Evolutionary conservation across 1,140 invertebrate genomes (phyloP).

Genomic region (Bradynema listronoti): DNA sequence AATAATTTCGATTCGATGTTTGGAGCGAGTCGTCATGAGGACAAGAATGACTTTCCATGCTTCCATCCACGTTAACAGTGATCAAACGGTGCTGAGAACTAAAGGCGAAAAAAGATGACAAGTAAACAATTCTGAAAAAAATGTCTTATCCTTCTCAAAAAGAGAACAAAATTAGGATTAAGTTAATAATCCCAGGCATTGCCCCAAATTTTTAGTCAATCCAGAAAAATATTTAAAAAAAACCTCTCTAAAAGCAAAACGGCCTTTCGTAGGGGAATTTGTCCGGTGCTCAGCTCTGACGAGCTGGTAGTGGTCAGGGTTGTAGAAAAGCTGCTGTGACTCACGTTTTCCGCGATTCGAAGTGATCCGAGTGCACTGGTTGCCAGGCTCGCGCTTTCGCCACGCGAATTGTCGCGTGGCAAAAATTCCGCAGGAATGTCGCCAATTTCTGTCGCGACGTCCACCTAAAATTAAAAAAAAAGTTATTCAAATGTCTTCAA

Average conservation of each 20-base stretch:
- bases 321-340: neutral
- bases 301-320: neutral
- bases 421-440: neutral
- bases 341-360: too few relatives aligned
- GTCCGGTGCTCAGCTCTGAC: slow-evolving; percentile 1
- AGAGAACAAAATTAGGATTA: neutral
- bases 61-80: neutral
- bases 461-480: neutral
- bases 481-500: neutral
- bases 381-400: too few relatives aligned
- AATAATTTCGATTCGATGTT: too few relatives aligned
- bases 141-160: neutral
- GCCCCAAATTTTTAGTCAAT: too few relatives aligned
- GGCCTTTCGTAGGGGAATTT: neutral
- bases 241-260: too few relatives aligned
- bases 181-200: neutral
- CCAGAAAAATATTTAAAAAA: too few relatives aligned
- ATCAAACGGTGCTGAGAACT: neutral
- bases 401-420: too few relatives aligned
- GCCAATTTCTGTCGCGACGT: neutral
- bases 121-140: neutral
- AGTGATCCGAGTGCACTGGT: too few relatives aligned
- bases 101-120: neutral
- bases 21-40: too few relatives aligned
- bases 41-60: too few relatives aligned